Conservation (phyloP, 2,797 vertebrate genomes). For the Apogon talboti region DNA sequence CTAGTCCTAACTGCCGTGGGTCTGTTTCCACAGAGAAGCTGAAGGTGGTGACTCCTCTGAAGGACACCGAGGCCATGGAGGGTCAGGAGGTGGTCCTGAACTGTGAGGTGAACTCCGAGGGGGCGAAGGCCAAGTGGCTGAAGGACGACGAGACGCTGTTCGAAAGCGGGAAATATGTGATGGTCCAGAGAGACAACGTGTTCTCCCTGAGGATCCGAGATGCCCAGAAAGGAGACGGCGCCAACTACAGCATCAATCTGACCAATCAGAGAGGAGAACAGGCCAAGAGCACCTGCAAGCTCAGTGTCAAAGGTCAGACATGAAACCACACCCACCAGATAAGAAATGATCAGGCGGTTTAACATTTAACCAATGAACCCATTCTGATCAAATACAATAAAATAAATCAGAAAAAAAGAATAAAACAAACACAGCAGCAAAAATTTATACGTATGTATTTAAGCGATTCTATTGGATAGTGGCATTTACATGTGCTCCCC, state of each 20-base stretch:
- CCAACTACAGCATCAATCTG: conserved; percentile 86
- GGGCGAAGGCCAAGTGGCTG: conserved; percentile 97
- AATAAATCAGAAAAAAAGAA: too few relatives aligned
- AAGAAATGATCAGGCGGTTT: too few relatives aligned
- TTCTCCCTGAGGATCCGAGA: conserved; percentile 95
- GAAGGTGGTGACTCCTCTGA: conserved; percentile 92
- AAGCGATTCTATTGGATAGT: too few relatives aligned
- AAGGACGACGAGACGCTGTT: conserved; percentile 94
- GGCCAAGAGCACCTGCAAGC: conserved; percentile 79
- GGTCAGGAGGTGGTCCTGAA: conserved; percentile 94
- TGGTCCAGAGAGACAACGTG: conserved; percentile 92
- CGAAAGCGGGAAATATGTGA: conserved; percentile 94
- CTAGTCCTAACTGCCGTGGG: too few relatives aligned
- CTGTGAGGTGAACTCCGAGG: conserved; percentile 96
- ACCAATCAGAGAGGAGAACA: conserved; percentile 93
- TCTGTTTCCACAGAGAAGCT: conserved; percentile 89
- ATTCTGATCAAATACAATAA: too few relatives aligned
- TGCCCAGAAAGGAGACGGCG: conserved; percentile 88
- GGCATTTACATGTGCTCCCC: too few relatives aligned
- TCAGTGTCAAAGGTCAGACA: too few relatives aligned
- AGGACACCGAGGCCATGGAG: conserved; percentile 90
- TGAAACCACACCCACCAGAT: too few relatives aligned
- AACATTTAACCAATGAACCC: too few relatives aligned
- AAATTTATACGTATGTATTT: too few relatives aligned
- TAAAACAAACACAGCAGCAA: too few relatives aligned